These are phyloP conservation scores for Brachionus rubens DNA, from an alignment of 1,140 invertebrate genomes.

Conservation along the genomic window DNA sequence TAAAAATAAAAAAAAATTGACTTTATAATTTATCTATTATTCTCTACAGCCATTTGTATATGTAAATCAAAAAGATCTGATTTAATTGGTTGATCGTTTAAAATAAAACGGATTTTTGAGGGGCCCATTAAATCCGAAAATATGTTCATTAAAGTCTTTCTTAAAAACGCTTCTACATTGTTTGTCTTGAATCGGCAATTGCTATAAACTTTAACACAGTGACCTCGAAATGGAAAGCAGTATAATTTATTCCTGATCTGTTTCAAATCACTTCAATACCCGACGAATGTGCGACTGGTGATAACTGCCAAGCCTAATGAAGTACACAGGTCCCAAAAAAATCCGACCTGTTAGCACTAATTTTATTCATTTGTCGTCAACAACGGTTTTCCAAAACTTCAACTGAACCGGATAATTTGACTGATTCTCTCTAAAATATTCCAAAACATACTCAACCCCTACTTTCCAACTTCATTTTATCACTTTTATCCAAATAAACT, in stretches of 20 bases:
- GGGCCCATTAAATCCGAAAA: slow-evolving; percentile 96
- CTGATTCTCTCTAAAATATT: slow-evolving; percentile 19
- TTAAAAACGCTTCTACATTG: slow-evolving; percentile 81
- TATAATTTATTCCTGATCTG: slow-evolving; percentile 93
- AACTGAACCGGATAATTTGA: slow-evolving; percentile 50
- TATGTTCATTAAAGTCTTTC: slow-evolving; percentile 89
- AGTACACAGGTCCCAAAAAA: slow-evolving; percentile 82
- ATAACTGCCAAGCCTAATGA: slow-evolving; percentile 92
- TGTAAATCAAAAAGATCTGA: slow-evolving; percentile 49
- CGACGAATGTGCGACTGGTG: slow-evolving; percentile 86
- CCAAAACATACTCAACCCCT: slow-evolving; percentile 25
- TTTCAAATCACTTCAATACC: slow-evolving; percentile 92
- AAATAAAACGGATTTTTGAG: slow-evolving; percentile 99
- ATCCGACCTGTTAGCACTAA: slow-evolving; percentile 76
- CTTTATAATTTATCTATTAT: slow-evolving; percentile 33
- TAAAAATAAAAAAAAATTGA: no score
- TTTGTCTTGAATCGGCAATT: slow-evolving; percentile 79
- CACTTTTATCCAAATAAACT: slow-evolving; percentile 72
- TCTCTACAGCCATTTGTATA: slow-evolving; percentile 6
- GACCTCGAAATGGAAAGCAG: slow-evolving; percentile 92
- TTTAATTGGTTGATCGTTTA: slow-evolving; percentile 92
- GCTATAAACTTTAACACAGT: slow-evolving; percentile 96
- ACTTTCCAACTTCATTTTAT: slow-evolving; percentile 69
- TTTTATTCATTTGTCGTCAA: slow-evolving; percentile 94
- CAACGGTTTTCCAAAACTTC: slow-evolving; percentile 79